Base-by-base conservation (phyloP, 2,113 vertebrate genomes). In the Camelus dromedarius region DNA sequence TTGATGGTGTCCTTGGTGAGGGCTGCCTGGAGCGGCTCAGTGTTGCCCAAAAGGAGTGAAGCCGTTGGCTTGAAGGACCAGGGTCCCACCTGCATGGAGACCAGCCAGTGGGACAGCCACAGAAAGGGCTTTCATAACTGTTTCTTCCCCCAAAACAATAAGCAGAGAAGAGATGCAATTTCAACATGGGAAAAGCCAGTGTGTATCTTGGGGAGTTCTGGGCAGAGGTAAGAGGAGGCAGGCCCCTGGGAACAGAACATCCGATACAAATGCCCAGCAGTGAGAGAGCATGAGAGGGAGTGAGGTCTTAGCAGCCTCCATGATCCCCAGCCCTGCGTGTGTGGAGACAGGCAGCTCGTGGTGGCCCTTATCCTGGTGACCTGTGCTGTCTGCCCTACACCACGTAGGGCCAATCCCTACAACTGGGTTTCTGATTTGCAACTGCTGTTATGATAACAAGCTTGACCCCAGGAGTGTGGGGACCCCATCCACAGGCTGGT, bases 301-400 rank as follows among this genome's bases (percentile, higher is more conserved):
- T 1, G 1, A 22, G 54, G 6, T 26, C 11, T 0, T 6, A 13
- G 5, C 6, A 24, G 20, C 4, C 16, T 18, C 46, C 0, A 0
- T 14, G 10, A n/a, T 1, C 13, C 30, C 28, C 10, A 38, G 54
- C n/a, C 16, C 32, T 32, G 26, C 30, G 35, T 20, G 32, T 16
- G 16, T 22, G 60, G 28, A 66, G 79, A 42, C 73, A 35, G 8
- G 8, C 24, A 18, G 82, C 69, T 70, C 42, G 8, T 18, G 1
- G 18, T 0, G 0, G 52, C 35, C 35, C 14, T 38, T 19, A 35
- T 7, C 35, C 67, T 62, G 56, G n/a, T 5, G 64, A 13, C 6
- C 16, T 28, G 26, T 22, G 12, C 28, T 24, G 28, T n/a, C 35
- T 38, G 50, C 11, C 32, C 48, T 24, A 16, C 16, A 10, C 35